Evolutionary conservation across 2,888 invertebrate species (phyloP).

Genomic region (Acrobeloides nanus): DNA sequence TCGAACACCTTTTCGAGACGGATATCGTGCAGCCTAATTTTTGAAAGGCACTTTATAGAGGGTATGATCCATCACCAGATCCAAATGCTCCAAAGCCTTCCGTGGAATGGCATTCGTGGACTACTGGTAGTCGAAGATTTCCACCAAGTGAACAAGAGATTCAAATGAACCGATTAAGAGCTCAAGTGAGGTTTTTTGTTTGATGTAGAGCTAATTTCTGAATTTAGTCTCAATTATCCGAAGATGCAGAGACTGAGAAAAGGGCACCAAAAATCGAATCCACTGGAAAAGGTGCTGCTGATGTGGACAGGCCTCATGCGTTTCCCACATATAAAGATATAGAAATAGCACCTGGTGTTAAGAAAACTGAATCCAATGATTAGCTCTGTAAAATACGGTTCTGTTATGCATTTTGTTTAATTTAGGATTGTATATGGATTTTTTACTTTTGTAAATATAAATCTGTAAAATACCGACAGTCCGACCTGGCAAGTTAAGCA

Average conservation of each 20-base stretch:
- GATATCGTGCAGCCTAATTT: too few species aligned
- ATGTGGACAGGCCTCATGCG: constrained; percentile 18
- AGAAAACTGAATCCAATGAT: constrained; percentile 8
- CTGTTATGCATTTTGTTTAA: too few species aligned
- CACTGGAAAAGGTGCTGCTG: constrained; percentile 26
- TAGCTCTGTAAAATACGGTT: too few species aligned
- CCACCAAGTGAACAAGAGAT: constrained; percentile 48
- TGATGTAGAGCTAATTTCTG: background rate
- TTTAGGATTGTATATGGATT: too few species aligned
- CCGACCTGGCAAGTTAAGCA: too few species aligned
- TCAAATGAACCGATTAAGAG: constrained; percentile 33
- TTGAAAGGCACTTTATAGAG: constrained; percentile 32
- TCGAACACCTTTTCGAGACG: too few species aligned
- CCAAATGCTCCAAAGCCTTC: constrained; percentile 23
- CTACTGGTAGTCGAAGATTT: constrained; percentile 42
- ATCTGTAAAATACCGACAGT: background rate
- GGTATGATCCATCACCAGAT: constrained; percentile 37
- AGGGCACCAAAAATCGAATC: constrained; percentile 37
- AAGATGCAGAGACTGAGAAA: constrained; percentile 40
- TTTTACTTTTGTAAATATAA: too few species aligned
- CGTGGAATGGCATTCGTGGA: constrained; percentile 49
- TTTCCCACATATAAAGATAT: constrained; percentile 38
- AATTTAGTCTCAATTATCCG: constrained; percentile 36
- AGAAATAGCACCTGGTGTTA: constrained; percentile 30
- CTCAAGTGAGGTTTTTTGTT: constrained; percentile 29